Conservation (phyloP, 1,140 invertebrate species). For the Calycopis cecrops region DNA sequence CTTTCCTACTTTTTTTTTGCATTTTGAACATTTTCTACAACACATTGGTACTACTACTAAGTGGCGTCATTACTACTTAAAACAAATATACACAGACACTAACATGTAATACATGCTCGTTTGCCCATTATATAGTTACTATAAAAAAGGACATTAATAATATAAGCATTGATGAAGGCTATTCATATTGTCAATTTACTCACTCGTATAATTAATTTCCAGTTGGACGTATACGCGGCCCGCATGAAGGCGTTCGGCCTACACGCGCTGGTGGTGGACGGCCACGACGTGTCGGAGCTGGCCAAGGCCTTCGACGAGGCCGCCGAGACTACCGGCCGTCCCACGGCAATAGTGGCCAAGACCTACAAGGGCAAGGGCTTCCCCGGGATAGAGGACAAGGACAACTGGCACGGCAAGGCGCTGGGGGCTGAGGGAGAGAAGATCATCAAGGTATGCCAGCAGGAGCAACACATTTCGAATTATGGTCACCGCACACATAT, state of each 20-base stretch:
- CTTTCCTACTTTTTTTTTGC: too few relatives aligned
- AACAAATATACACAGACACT: too few relatives aligned
- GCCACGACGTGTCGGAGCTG: conserved; percentile 94
- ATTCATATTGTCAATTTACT: too few relatives aligned
- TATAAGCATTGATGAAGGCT: too few relatives aligned
- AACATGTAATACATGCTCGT: too few relatives aligned
- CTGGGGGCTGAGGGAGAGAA: conserved; percentile 87
- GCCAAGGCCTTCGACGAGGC: conserved; percentile 92
- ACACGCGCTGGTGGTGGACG: conserved; percentile 95
- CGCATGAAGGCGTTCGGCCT: conserved; percentile 95
- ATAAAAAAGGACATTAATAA: too few relatives aligned
- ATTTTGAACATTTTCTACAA: too few relatives aligned
- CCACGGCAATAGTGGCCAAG: conserved; percentile 95
- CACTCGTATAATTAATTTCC: background rate
- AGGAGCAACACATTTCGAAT: too few relatives aligned
- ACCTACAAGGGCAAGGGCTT: conserved; percentile 97
- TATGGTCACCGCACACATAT: too few relatives aligned
- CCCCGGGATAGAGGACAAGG: conserved; percentile 90
- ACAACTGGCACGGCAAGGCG: conserved; percentile 99
- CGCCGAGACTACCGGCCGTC: conserved; percentile 84
- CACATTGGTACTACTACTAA: too few relatives aligned
- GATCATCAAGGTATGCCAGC: conserved; percentile 79
- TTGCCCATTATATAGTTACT: too few relatives aligned
- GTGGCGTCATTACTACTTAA: too few relatives aligned
- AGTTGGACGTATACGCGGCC: conserved; percentile 90